phyloP scores from a whole-genome alignment of 2,888 invertebrate genomes.

The Hydropsyche betteni region DNA sequence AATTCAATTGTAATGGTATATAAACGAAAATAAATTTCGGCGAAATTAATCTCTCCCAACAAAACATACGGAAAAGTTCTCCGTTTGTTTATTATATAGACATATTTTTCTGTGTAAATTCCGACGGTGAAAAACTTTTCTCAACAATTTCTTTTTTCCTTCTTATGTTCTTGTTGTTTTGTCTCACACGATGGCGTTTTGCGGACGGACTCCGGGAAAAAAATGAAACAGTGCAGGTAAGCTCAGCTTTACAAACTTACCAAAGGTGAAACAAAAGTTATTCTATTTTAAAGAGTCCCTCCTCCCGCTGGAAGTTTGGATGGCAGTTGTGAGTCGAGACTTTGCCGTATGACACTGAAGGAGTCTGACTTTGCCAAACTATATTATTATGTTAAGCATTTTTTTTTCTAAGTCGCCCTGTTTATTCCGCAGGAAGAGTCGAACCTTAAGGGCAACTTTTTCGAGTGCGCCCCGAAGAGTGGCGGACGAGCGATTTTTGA shows the following conservation, averaged over 20 bases:
- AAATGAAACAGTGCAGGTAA: conserved; percentile 14
- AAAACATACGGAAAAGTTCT: too few relatives aligned
- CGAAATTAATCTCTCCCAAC: too few relatives aligned
- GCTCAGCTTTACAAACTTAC: conserved; percentile 32
- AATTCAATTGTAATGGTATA: too few relatives aligned
- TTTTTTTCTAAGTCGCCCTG: conserved; percentile 3
- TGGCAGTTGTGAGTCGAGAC: conserved; percentile 32
- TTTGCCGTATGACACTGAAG: conserved; percentile 24
- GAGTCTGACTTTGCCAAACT: conserved; percentile 6
- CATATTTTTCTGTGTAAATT: conserved; percentile 15
- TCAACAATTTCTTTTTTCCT: conserved; percentile 9
- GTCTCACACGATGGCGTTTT: conserved; percentile 1
- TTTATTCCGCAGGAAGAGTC: too few relatives aligned
- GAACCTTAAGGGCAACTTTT: too few relatives aligned
- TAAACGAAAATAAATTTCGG: too few relatives aligned
- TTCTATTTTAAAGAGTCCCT: conserved; percentile 40
- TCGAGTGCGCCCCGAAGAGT: too few relatives aligned
- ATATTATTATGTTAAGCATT: neutral
- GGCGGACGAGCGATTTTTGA: too few relatives aligned
- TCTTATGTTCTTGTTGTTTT: neutral
- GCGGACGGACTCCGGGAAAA: neutral
- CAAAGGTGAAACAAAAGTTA: conserved; percentile 44
- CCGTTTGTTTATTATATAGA: neutral
- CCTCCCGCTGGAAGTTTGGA: conserved; percentile 25
- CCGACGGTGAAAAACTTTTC: conserved; percentile 15